phyloP scores from a whole-genome alignment of 2,797 vertebrate genomes.

The Tenualosa thibaudeaui region DNA sequence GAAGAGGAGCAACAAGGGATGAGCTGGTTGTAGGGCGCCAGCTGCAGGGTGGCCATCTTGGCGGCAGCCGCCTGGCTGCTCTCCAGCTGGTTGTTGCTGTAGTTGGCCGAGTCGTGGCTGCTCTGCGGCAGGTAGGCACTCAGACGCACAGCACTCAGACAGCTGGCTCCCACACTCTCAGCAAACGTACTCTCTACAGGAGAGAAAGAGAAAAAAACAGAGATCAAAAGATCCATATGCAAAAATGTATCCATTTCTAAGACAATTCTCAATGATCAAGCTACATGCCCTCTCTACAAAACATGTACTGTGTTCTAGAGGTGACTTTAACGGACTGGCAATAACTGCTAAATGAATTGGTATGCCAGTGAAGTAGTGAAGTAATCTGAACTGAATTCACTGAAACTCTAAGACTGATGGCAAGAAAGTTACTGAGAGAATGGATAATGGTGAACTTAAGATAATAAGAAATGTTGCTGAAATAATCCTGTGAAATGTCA shows the following conservation, averaged over 20 bases:
- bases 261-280: not conserved
- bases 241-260: not conserved
- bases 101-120: conserved; percentile 97
- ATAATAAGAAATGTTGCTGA: not conserved
- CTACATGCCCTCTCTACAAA: not conserved
- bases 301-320: not conserved
- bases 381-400: not conserved
- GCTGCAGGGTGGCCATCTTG: conserved; percentile 91
- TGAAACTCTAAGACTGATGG: not conserved
- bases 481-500: conserved; percentile 11
- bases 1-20: conserved; percentile 84
- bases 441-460: conserved; percentile 21
- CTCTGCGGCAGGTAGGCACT: conserved; percentile 92
- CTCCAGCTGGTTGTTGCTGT: conserved; percentile 97
- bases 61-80: conserved; percentile 94
- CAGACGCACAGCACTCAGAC: conserved; percentile 87
- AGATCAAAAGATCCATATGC: not conserved
- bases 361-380: not conserved
- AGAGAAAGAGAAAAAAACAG: conserved; percentile 25
- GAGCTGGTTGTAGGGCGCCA: conserved; percentile 79
- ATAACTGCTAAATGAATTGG: not conserved
- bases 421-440: not conserved
- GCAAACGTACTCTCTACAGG: conserved; percentile 90
- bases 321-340: not conserved
- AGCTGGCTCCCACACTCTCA: conserved; percentile 89